phyloP scores from a whole-genome alignment of 2,888 invertebrate genomes.

The Orthosia gothica region DNA sequence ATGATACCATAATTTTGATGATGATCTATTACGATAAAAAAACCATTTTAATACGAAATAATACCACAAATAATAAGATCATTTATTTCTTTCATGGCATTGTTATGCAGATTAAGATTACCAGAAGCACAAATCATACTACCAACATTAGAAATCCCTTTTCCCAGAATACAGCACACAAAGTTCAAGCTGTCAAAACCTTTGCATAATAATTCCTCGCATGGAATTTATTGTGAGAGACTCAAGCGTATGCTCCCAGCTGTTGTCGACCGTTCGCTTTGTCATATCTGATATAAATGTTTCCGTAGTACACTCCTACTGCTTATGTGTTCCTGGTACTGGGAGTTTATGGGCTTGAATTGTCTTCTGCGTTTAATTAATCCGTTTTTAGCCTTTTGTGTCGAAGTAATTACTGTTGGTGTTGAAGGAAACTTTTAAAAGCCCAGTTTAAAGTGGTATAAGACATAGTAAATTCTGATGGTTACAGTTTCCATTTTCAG shows the following conservation, averaged over 20 bases:
- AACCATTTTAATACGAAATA: too few species aligned
- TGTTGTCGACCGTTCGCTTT: constrained; percentile 37
- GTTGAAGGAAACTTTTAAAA: too few species aligned
- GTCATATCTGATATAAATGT: constrained; percentile 17
- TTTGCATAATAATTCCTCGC: constrained; percentile 52
- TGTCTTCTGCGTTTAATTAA: constrained; percentile 13
- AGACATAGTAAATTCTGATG: too few species aligned
- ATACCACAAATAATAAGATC: too few species aligned
- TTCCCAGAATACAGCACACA: background rate
- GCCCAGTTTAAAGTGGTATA: too few species aligned
- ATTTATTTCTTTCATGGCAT: background rate
- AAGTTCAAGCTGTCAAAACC: constrained; percentile 43
- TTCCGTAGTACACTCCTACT: background rate
- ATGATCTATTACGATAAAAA: too few species aligned
- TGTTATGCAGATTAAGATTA: background rate
- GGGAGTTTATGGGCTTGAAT: constrained; percentile 18
- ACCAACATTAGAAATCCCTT: background rate
- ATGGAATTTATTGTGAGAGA: constrained; percentile 48
- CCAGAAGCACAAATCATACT: background rate
- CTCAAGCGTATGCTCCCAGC: constrained; percentile 45
- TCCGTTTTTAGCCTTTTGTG: background rate
- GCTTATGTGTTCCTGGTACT: constrained; percentile 23
- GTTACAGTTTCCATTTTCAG: too few species aligned
- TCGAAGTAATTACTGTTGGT: too few species aligned
- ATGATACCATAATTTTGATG: too few species aligned